These are phyloP conservation scores for Balaeniceps rex DNA, from an alignment of 2,113 vertebrate species.

Conservation along the genomic window DNA sequence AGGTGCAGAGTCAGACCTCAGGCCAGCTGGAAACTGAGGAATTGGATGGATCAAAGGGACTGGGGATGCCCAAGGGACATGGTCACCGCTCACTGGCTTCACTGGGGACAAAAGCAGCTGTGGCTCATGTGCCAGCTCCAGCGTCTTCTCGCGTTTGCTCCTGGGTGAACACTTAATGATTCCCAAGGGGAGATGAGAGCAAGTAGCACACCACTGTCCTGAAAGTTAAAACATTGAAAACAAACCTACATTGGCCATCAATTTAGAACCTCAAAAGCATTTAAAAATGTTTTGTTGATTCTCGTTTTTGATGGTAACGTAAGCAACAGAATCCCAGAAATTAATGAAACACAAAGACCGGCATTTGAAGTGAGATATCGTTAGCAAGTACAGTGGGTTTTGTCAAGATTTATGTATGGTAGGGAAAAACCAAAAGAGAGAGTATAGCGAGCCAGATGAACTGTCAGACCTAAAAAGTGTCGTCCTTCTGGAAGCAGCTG, in stretches of 20 bases:
- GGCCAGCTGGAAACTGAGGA: background rate
- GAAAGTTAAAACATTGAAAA: background rate
- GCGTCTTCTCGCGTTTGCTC: background rate
- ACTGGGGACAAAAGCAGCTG: background rate
- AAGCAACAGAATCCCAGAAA: background rate
- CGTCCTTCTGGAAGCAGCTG: constrained; percentile 29
- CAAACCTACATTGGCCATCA: background rate
- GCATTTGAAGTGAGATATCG: background rate
- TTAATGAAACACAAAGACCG: background rate
- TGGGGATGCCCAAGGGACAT: background rate
- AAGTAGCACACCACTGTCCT: background rate
- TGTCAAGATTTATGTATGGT: constrained; percentile 19
- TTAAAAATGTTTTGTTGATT: background rate
- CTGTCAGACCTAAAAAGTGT: constrained; percentile 46
- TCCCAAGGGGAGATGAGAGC: background rate
- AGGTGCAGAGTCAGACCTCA: background rate
- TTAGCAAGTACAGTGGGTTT: background rate
- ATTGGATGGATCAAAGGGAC: background rate
- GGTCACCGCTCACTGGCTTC: background rate
- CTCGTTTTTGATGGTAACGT: background rate
- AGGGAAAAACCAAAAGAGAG: background rate
- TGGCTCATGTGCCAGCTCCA: background rate
- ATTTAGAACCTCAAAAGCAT: background rate
- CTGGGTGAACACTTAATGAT: background rate
- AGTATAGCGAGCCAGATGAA: constrained; percentile 6